Evolutionary conservation across 1,140 invertebrate species (phyloP).

Genomic region (Popillia japonica): DNA sequence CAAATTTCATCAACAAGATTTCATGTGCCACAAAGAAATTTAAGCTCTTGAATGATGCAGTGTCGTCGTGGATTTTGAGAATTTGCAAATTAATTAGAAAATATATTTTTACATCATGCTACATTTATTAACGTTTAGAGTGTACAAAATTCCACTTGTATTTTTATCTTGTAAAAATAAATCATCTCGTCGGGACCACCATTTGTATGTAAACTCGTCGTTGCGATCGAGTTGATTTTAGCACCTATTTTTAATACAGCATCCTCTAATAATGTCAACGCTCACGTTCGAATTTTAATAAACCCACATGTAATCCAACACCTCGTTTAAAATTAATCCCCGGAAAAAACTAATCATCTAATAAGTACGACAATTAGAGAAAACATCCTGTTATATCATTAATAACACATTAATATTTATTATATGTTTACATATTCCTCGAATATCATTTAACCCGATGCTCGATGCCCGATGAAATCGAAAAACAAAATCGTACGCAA

Average conservation of each 20-base stretch:
- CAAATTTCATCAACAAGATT: too few relatives aligned
- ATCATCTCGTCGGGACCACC: too few relatives aligned
- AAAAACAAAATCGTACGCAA: not conserved
- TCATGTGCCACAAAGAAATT: too few relatives aligned
- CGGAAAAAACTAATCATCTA: conserved; percentile 14
- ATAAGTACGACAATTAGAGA: not conserved
- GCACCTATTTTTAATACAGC: not conserved
- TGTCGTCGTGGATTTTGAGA: too few relatives aligned
- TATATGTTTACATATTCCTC: not conserved
- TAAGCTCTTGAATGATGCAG: too few relatives aligned
- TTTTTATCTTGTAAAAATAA: too few relatives aligned
- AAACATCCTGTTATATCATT: conserved; percentile 8
- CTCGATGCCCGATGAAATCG: not conserved
- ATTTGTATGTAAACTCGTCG: too few relatives aligned
- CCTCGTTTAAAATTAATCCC: not conserved
- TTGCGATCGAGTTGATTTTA: not conserved
- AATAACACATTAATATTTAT: conserved; percentile 6
- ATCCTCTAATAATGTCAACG: not conserved
- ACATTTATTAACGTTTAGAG: too few relatives aligned
- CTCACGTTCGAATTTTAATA: not conserved
- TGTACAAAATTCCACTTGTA: too few relatives aligned
- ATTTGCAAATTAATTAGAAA: too few relatives aligned
- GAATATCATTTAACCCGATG: conserved; percentile 4
- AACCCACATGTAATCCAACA: not conserved
- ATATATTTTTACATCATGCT: too few relatives aligned